Percentiles rank a stretch among this genome's conserved stretches.
Conservation (phyloP, 2,113 vertebrate genomes). For the Okapia johnstoni region DNA sequence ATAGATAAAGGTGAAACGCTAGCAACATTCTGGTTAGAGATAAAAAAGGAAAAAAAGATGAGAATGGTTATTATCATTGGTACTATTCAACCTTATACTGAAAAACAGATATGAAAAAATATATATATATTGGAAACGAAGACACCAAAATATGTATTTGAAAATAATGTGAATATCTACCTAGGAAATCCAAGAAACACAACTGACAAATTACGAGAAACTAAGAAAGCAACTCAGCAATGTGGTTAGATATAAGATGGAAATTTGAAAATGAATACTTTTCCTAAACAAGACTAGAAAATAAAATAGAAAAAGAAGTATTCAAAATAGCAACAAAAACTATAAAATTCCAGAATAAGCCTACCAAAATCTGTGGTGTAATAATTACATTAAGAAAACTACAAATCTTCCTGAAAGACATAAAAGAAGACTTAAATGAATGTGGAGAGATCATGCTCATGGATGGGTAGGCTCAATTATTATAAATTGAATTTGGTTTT, state of each 20-base stretch:
- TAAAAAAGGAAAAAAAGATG: neutral
- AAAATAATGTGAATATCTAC: neutral
- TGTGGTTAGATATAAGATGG: neutral
- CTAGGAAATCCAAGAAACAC: neutral
- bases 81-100: neutral
- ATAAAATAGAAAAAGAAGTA: neutral
- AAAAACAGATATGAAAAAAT: neutral
- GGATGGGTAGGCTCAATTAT: neutral
- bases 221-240: neutral
- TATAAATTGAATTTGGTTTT: neutral
- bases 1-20: neutral
- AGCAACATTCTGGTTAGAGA: neutral
- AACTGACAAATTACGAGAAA: neutral
- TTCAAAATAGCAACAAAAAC: neutral
- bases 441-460: neutral
- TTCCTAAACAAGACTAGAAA: neutral
- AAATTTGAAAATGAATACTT: conserved; percentile 25
- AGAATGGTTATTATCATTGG: neutral
- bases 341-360: neutral
- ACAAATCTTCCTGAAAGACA: neutral
- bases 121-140: neutral
- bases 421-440: neutral
- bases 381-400: neutral
- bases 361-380: neutral
- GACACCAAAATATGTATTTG: neutral